Conservation (phyloP, 2,113 vertebrate genomes). For the Python bivittatus region DNA sequence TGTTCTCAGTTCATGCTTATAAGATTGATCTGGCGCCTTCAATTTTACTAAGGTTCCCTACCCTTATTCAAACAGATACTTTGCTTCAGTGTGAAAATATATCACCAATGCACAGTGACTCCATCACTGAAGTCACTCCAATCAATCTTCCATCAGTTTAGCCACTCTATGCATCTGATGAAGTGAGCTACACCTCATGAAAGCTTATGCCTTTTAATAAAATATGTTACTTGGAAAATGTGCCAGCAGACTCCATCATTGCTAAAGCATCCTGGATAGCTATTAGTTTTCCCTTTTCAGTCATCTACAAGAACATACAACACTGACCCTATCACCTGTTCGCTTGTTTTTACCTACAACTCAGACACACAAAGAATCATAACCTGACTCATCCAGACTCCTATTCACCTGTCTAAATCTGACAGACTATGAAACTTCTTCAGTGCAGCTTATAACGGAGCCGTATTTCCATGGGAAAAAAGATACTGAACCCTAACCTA, state of each 20-base stretch:
- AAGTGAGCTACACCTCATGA: neutral
- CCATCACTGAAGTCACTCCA: neutral
- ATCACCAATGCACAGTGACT: neutral
- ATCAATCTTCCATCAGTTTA: neutral
- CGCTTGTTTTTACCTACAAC: neutral
- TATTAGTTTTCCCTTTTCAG: neutral
- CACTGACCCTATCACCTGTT: neutral
- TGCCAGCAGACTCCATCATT: neutral
- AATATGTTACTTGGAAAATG: neutral
- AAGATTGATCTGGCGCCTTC: neutral
- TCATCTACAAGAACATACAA: neutral
- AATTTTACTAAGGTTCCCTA: neutral
- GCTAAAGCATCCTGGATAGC: neutral
- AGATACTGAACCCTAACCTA: neutral
- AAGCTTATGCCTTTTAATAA: neutral
- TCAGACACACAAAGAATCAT: neutral
- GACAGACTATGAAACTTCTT: neutral
- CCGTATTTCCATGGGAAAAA: neutral
- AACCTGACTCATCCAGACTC: neutral
- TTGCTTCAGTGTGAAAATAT: neutral
- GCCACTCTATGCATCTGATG: neutral
- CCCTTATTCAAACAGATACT: neutral
- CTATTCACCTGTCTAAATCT: neutral
- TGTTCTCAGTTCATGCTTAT: neutral
- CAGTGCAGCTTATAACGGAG: neutral